These are phyloP conservation scores for Napeogenes inachia DNA, from an alignment of 2,888 invertebrate species.

Conservation along the genomic window DNA sequence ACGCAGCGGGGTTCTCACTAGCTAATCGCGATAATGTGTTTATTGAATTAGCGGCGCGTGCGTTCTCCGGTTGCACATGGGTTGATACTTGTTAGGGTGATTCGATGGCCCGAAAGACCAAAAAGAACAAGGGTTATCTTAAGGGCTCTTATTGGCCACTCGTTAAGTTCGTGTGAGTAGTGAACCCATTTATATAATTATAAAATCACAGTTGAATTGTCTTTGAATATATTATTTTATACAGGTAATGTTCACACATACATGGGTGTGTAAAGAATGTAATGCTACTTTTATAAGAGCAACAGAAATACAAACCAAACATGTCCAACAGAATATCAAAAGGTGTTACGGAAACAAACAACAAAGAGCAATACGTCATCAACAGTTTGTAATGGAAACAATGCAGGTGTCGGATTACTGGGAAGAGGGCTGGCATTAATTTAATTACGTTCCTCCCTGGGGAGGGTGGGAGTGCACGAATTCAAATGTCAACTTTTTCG, in stretches of 20 bases:
- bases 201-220: too few relatives aligned
- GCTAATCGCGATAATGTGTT: constrained; percentile 78
- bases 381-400: constrained; percentile 46
- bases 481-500: constrained; percentile 72
- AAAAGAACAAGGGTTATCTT: constrained; percentile 6
- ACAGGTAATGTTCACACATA: too few relatives aligned
- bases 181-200: too few relatives aligned
- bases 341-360: constrained; percentile 3
- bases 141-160: constrained; percentile 1
- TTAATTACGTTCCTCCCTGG: constrained; percentile 71
- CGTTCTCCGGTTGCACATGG: constrained; percentile 57
- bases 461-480: constrained; percentile 67
- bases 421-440: constrained; percentile 73
- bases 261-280: too few relatives aligned
- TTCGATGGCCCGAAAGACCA: constrained; percentile 1
- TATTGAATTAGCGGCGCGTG: constrained; percentile 76
- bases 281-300: not conserved
- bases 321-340: not conserved
- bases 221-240: too few relatives aligned
- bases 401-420: constrained; percentile 75
- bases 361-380: constrained; percentile 24
- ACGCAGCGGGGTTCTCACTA: constrained; percentile 49
- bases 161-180: not conserved
- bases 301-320: not conserved
- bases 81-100: constrained; percentile 30